phyloP scores from a whole-genome alignment of 2,797 vertebrate genomes.

The Decapterus maruadsi region DNA sequence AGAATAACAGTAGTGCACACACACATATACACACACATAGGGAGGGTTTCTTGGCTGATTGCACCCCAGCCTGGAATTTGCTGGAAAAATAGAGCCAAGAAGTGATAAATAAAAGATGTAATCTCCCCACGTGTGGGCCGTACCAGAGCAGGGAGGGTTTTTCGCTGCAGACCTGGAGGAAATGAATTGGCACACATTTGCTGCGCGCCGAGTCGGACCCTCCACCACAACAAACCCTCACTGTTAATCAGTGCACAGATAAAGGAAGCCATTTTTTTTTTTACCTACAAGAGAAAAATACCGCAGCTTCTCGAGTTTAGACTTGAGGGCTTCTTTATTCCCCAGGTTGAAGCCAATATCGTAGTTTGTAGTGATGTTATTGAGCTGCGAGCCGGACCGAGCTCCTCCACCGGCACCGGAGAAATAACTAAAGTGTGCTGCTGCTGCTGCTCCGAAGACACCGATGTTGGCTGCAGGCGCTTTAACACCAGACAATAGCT shows the following conservation, averaged over 20 bases:
- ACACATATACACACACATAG: slow-evolving; percentile 59
- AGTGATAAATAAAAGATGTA: slow-evolving; percentile 98
- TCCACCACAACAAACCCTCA: slow-evolving; percentile 57
- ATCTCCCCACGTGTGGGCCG: slow-evolving; percentile 83
- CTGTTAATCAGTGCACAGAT: slow-evolving; percentile 59
- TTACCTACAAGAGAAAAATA: slow-evolving; percentile 14
- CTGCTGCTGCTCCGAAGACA: slow-evolving; percentile 4
- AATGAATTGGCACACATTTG: slow-evolving; percentile 69
- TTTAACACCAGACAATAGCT: slow-evolving; percentile 15
- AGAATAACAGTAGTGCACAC: slow-evolving; percentile 58
- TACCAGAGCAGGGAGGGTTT: slow-evolving; percentile 62
- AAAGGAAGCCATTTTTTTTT: slow-evolving; percentile 44
- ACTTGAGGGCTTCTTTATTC: slow-evolving; percentile 27
- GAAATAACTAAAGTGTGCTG: slow-evolving; percentile 16
- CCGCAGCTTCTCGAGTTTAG: slow-evolving; percentile 28
- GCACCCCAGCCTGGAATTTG: slow-evolving; percentile 93
- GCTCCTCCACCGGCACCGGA: neutral
- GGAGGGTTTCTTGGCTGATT: slow-evolving; percentile 95
- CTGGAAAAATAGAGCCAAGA: slow-evolving; percentile 94
- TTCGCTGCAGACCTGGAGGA: slow-evolving; percentile 71
- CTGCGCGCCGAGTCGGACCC: slow-evolving; percentile 24
- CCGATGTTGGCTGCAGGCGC: neutral
- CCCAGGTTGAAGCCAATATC: neutral
- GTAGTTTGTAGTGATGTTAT: slow-evolving; percentile 22
- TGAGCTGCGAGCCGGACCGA: slow-evolving; percentile 17